These are phyloP conservation scores for Triplophysa tibetana DNA, from an alignment of 2,113 vertebrate genomes.

Conservation along the genomic window DNA sequence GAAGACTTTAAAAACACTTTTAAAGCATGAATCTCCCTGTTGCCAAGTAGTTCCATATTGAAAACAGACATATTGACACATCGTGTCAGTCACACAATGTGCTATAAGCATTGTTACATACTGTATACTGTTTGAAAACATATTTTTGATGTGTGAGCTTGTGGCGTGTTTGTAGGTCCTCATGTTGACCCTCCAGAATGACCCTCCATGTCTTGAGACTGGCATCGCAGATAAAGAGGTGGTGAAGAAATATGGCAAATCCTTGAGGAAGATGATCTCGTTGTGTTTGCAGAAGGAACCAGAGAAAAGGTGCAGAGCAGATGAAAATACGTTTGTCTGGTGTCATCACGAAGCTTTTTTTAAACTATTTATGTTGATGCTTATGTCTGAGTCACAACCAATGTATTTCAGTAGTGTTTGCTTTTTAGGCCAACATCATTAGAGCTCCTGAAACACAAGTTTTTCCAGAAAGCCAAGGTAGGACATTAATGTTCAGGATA, in stretches of 20 bases:
- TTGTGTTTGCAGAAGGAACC: slow-evolving; percentile 97
- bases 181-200: slow-evolving; percentile 98
- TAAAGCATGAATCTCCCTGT: no score
- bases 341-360: not conserved
- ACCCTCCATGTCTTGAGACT: slow-evolving; percentile 94
- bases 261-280: slow-evolving; percentile 97
- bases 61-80: no score
- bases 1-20: no score
- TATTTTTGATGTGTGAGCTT: slow-evolving; percentile 40
- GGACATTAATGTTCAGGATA: not conserved
- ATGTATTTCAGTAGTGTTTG: slow-evolving; percentile 17
- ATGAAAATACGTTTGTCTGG: not conserved
- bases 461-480: slow-evolving; percentile 87
- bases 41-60: no score
- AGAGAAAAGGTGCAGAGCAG: slow-evolving; percentile 86
- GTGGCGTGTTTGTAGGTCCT: slow-evolving; percentile 78
- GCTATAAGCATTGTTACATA: no score
- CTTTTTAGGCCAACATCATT: slow-evolving; percentile 81
- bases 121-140: no score
- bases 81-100: no score
- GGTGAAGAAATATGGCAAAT: slow-evolving; percentile 98
- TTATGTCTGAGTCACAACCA: not conserved
- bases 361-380: not conserved
- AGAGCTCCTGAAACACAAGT: slow-evolving; percentile 86
- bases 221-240: slow-evolving; percentile 97